Evolutionary conservation across 2,888 invertebrate genomes (phyloP), one percentile per base, ranked within the genome.

Genomic region (Pseudanteris insignis): DNA sequence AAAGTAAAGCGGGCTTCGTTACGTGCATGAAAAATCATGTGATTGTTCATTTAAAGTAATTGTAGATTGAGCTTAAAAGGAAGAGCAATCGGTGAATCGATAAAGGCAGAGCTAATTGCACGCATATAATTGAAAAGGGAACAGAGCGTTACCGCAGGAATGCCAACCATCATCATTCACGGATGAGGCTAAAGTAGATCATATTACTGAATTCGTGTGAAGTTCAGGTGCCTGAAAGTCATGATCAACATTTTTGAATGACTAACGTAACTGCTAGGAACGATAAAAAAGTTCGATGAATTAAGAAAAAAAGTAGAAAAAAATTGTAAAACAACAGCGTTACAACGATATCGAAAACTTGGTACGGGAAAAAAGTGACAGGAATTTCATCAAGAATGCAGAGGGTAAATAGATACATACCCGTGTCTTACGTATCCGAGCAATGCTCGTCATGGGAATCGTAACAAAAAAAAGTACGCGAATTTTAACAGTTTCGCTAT

Each of bases 101-200:
- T 38, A 44, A 34, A 37, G 30, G 41, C 48, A 48, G 30, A 38
- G 41, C 48, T 61, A 61, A 61, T 61, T 61, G 54, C 60, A 60
- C 54, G 54, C 54, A n/a, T 43, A 38, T 54, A 48, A 60, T 54
- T 60, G 48, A 60, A 54, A 60, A 60, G 38, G 32, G 48, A 54
- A 53, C 53, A 32, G 43, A 53, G 48, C 26, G 53, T 59, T 51
- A 46, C 58, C 38, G 26, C 46, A 51, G 58, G 58, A 59, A 53
- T 53, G 46, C 53, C 18, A 51, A 47, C 40, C 41, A 53, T 46
- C 41, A 59, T 53, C 36, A 51, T 59, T 53, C 47, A 59, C 28
- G 46, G 51, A 51, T 36, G 36, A 47, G 36, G 46, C 25, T 28
- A 41, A 47, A 51, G 41, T 40, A 46, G 41, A 59, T 53, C 47